A percentile compares a stretch with the other conserved stretches of the same genome.
Evolutionary conservation across 2,113 vertebrate genomes (phyloP).

Genomic region (Pedetes capensis): DNA sequence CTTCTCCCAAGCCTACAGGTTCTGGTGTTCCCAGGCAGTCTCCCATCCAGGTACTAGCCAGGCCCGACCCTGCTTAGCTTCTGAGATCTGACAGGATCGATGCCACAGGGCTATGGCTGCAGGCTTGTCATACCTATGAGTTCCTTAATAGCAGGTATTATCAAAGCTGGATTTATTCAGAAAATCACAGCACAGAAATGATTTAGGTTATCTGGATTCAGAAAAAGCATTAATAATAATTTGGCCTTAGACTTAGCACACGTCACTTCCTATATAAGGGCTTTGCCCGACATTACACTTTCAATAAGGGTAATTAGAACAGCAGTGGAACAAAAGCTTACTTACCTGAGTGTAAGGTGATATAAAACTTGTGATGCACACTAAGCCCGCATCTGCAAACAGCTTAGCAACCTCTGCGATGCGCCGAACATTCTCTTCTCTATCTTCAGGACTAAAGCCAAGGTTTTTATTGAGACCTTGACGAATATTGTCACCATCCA

Average conservation of each 20-base stretch:
- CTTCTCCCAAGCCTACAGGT: too few species aligned
- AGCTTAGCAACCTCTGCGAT: slow-evolving; percentile 97
- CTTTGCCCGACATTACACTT: background rate
- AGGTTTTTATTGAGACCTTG: slow-evolving; percentile 98
- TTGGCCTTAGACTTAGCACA: background rate
- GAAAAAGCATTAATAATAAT: background rate
- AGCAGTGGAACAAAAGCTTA: background rate
- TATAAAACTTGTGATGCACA: slow-evolving; percentile 98
- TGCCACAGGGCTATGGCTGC: too few species aligned
- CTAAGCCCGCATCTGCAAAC: slow-evolving; percentile 97
- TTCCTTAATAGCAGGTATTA: background rate
- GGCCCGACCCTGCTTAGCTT: too few species aligned
- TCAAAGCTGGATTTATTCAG: background rate
- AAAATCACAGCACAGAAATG: background rate
- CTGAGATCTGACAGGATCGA: too few species aligned
- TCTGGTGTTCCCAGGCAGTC: too few species aligned
- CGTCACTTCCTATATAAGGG: background rate
- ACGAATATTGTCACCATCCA: slow-evolving; percentile 98
- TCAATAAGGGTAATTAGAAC: background rate
- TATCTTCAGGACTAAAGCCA: slow-evolving; percentile 95
- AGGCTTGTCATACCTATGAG: background rate
- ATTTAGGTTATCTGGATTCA: background rate
- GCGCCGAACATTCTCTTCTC: slow-evolving; percentile 97
- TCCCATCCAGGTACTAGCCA: too few species aligned
- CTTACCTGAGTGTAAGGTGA: slow-evolving; percentile 95